Conservation (phyloP, 1,140 invertebrate species). For the Pseudomyrmex cubaensis region DNA sequence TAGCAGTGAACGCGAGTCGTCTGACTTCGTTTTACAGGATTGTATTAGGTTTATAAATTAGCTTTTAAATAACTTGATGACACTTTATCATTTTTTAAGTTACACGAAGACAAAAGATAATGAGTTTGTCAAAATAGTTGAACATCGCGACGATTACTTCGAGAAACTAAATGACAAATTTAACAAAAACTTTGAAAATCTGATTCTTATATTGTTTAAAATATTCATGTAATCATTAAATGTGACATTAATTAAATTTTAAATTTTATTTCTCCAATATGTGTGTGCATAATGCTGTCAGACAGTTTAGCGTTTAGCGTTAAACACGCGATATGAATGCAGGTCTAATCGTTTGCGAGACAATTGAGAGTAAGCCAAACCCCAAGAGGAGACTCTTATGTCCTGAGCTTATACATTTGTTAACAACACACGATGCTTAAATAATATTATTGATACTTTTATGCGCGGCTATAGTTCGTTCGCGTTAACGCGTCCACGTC, state of each 20-base stretch:
- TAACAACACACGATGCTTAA: slow-evolving; percentile 83
- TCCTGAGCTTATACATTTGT: slow-evolving; percentile 85
- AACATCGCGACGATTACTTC: no score
- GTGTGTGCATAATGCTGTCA: not conserved
- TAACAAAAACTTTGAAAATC: not conserved
- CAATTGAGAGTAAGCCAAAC: slow-evolving; percentile 67
- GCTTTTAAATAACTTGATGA: not conserved
- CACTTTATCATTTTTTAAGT: no score
- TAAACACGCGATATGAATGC: slow-evolving; percentile 44
- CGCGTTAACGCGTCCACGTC: slow-evolving; percentile 75
- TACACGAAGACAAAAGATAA: no score
- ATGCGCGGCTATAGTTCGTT: slow-evolving; percentile 81
- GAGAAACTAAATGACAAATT: no score
- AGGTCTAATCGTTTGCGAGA: slow-evolving; percentile 54
- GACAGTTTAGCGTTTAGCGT: not conserved
- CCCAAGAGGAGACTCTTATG: slow-evolving; percentile 79
- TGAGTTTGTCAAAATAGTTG: no score
- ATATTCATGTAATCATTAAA: not conserved
- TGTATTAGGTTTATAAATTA: not conserved
- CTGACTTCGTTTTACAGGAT: not conserved
- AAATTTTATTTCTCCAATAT: not conserved
- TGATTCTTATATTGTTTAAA: not conserved
- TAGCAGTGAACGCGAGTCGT: not conserved
- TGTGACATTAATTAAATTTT: not conserved
- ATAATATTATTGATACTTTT: slow-evolving; percentile 85